phyloP scores from a whole-genome alignment of 2,888 invertebrate species.

The Syrista parreyssii region DNA sequence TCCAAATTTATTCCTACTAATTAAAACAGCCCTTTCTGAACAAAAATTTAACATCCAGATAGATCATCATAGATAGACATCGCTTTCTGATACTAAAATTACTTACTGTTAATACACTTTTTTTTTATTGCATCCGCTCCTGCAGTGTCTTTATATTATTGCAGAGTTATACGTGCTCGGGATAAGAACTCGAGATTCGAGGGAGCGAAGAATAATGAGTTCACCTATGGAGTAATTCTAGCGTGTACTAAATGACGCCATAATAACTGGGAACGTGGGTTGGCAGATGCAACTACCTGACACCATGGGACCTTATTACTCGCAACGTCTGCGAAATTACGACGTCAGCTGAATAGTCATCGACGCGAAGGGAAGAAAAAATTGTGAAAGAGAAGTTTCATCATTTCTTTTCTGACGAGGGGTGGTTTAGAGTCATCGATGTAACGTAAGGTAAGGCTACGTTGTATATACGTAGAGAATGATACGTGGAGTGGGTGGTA shows the following conservation, averaged over 20 bases:
- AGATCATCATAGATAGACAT: background rate
- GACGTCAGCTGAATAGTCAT: slow-evolving; percentile 29
- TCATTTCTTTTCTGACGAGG: slow-evolving; percentile 27
- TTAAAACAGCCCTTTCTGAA: background rate
- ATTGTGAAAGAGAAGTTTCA: slow-evolving; percentile 28
- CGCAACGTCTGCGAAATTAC: background rate
- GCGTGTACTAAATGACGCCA: background rate
- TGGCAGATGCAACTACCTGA: background rate
- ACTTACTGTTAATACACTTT: background rate
- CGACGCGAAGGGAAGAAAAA: slow-evolving; percentile 16
- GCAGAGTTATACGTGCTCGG: background rate
- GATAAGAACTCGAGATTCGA: background rate
- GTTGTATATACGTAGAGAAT: background rate
- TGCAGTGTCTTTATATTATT: background rate
- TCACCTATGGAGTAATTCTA: background rate
- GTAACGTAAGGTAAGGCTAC: slow-evolving; percentile 25
- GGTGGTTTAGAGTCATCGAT: slow-evolving; percentile 49
- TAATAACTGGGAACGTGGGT: background rate
- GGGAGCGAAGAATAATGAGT: background rate
- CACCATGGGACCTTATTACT: background rate
- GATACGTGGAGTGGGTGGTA: background rate
- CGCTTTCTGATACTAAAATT: background rate
- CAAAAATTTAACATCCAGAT: background rate
- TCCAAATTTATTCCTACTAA: background rate
- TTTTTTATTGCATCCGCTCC: background rate